A percentile compares a stretch with the other conserved stretches of the same genome.
phyloP scores from a whole-genome alignment of 2,797 vertebrate genomes.

The Silurus lanzhouensis region DNA sequence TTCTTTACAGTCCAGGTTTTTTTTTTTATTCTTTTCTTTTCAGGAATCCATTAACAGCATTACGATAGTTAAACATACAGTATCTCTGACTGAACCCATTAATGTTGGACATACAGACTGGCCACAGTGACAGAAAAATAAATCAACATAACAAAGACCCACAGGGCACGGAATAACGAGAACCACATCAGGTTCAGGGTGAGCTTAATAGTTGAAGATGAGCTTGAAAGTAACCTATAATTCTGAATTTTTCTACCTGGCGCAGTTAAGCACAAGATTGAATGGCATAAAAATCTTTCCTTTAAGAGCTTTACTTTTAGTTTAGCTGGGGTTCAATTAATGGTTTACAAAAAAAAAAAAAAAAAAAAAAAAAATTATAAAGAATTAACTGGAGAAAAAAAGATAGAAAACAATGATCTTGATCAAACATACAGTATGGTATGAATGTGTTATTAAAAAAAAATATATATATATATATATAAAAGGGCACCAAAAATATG shows the following conservation, averaged over 20 bases:
- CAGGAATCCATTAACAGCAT: background rate
- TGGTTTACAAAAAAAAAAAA: background rate
- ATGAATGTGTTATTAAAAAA: background rate
- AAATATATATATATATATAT: background rate
- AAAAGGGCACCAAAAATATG: background rate
- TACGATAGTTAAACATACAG: background rate
- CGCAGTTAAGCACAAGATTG: background rate
- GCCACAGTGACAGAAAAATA: background rate
- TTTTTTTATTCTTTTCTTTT: no score
- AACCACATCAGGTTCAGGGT: background rate
- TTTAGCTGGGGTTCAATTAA: background rate
- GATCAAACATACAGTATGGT: background rate
- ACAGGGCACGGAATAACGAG: background rate
- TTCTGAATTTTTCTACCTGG: background rate
- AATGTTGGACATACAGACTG: background rate
- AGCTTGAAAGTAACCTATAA: conserved; percentile 7
- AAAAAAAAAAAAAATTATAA: background rate
- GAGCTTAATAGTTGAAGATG: background rate
- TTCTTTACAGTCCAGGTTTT: no score
- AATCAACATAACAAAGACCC: background rate
- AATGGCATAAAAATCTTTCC: background rate
- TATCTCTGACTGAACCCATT: no score
- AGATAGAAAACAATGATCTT: background rate
- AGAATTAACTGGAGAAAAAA: background rate
- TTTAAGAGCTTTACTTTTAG: background rate